Percentiles rank a stretch among this genome's conserved stretches.
Conservation (phyloP, 2,888 invertebrate genomes). For the Unio delphinus region DNA sequence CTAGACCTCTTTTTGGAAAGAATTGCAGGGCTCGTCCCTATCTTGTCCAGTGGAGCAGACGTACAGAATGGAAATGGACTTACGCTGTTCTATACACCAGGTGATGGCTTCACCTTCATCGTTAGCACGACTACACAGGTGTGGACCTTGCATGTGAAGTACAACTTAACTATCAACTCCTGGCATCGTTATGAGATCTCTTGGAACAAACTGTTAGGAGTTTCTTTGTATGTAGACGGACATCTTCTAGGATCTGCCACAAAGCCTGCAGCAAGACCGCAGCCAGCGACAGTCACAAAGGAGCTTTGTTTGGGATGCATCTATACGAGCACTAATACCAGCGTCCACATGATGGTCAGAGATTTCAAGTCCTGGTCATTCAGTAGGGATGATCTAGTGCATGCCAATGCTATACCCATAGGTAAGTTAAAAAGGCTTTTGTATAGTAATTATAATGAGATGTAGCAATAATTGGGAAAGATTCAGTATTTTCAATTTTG, state of each 20-base stretch:
- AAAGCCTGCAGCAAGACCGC: slow-evolving; percentile 10
- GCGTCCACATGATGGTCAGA: slow-evolving; percentile 25
- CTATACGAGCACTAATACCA: slow-evolving; percentile 10
- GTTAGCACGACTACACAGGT: slow-evolving; percentile 37
- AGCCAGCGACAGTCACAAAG: slow-evolving; percentile 10
- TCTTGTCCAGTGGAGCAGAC: slow-evolving; percentile 44
- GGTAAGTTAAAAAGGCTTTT: neutral
- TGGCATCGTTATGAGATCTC: slow-evolving; percentile 52
- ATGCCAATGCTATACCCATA: slow-evolving; percentile 14
- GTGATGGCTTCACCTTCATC: slow-evolving; percentile 30
- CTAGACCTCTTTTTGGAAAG: slow-evolving; percentile 33
- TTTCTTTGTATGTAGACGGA: slow-evolving; percentile 37
- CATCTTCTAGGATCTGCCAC: slow-evolving; percentile 33
- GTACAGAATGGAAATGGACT: slow-evolving; percentile 35
- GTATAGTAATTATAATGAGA: neutral
- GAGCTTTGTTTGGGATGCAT: slow-evolving; percentile 32
- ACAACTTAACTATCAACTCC: slow-evolving; percentile 24
- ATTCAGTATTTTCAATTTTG: too few species aligned
- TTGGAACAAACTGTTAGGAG: slow-evolving; percentile 43
- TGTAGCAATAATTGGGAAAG: slow-evolving; percentile 1
- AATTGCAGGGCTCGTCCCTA: slow-evolving; percentile 33
- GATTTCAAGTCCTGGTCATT: slow-evolving; percentile 32
- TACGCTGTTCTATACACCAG: slow-evolving; percentile 30
- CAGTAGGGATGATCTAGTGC: slow-evolving; percentile 36
- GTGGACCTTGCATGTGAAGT: slow-evolving; percentile 33